These are phyloP conservation scores for Odontophorus gujanensis DNA, from an alignment of 2,113 vertebrate genomes.

Conservation along the genomic window DNA sequence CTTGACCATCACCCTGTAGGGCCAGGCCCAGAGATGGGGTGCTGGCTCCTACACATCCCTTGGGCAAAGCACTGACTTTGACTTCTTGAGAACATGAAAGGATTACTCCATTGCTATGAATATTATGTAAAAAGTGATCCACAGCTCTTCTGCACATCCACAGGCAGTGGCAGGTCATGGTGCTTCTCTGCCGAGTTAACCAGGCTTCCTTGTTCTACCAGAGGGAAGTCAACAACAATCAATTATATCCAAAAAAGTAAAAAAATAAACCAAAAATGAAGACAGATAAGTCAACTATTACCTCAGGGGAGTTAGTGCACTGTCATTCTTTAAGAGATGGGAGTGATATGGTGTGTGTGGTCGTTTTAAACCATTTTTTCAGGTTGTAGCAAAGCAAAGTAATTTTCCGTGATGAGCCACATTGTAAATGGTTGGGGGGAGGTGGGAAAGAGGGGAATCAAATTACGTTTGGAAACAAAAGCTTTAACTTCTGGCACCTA, in stretches of 20 bases:
- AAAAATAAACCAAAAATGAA: not conserved
- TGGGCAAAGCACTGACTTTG: fast-evolving
- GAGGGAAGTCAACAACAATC: not conserved
- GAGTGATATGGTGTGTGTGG: not conserved
- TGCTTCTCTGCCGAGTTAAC: not conserved
- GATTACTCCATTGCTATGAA: fast-evolving
- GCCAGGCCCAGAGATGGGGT: not conserved
- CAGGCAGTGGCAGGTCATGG: fast-evolving
- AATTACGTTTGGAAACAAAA: constrained; percentile 69
- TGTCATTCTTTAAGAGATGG: not conserved
- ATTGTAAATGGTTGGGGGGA: not conserved
- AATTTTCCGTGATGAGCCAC: not conserved
- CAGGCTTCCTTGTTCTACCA: not conserved
- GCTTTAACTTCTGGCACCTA: constrained; percentile 75
- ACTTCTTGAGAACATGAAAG: not conserved
- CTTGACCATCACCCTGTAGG: not conserved
- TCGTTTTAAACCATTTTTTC: constrained; percentile 8
- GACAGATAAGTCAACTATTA: not conserved
- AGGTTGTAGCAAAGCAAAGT: not conserved
- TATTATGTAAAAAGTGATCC: not conserved
- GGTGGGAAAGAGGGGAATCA: constrained; percentile 3
- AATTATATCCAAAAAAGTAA: not conserved
- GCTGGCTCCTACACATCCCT: not conserved
- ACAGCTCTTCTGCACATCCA: not conserved
- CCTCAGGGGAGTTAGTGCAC: not conserved